Base-by-base conservation (phyloP, 64 coral and sea anemone genomes). In the Montipora capricornis region DNA sequence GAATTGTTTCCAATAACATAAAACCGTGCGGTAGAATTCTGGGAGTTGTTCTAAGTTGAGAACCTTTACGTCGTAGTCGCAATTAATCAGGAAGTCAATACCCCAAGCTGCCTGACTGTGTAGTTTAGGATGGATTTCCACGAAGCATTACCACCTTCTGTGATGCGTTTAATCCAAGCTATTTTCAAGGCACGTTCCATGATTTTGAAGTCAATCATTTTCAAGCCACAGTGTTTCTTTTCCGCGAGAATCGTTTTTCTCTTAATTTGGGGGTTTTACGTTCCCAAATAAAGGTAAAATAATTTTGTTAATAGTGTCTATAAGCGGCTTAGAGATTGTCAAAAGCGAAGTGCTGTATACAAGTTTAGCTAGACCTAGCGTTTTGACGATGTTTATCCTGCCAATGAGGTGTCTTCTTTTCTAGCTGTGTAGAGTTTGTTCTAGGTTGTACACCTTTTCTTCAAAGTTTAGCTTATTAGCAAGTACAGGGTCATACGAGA, bases 391-490 rank as follows among this genome's bases (percentile, higher is more conserved):
- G 46, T 60, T 85, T 2, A 85, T 68, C 62, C 62, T 68, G 4
- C 59, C 82, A 68, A 44, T 85, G 5, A 85, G 29, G 15, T 85
- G 44, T 16, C 82, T 86, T 68, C 45, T 86, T 68, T 86, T 68
- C 82, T 60, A 68, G 7, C 26, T 86, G 29, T 71, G 68, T 20
- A 86, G 69, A 1, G 26, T 61, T 86, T 68, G 17, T 5, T 86
- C 16, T 86, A 86, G 17, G 46, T 20, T 64, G 37, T 48, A 12
- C 20, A 86, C 69, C 62, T 86, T 68, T 1, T 86, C 47, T 68
- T 86, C 45, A 24, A 86, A 15, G 60, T 86, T 86, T 61, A 62
- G 6, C 0, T 22, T 64, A 68, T 24, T 68, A 16, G 69, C 69
- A 64, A 45, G 29, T 14, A 22, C 0, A 45, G 68, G 0, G 20